Base-by-base conservation (phyloP, 2,797 vertebrate genomes). In the Bufotes viridis region DNA sequence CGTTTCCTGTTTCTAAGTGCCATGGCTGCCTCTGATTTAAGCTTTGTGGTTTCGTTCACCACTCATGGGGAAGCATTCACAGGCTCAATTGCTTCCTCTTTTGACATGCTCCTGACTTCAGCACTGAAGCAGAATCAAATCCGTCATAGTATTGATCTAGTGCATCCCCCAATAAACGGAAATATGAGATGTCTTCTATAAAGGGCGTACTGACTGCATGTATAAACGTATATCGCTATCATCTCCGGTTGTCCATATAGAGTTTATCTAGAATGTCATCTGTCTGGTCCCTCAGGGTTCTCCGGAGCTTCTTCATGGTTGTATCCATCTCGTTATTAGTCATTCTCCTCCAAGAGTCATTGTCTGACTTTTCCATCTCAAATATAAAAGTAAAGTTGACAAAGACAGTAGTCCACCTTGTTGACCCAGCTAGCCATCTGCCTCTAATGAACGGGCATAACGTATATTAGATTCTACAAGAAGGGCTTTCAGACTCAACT, bases 1-100 rank as follows among this genome's bases (percentile, higher is more conserved):
- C 90, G 91, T 93, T 94, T 95, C 93, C 93, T 91, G 91, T 93
- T 91, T 93, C 91, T 91, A 90, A 95, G 91, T 90, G 92, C 91
- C 92, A 89, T 91, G 92, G 90, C 92, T 93, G 93, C 92, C 93
- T 93, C 90, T 91, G 92, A 91, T 93, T 78, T 91, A 92, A 91
- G 91, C 91, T 92, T 91, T 93, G 93, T 86, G 91, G 93, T 93
- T 92, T 93, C 92, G 92, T 94, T 93, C 92, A 94, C 92, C 87
- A 90, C 90, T 92, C 91, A 91, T 88, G 90, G 92, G 93, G 93
- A 93, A 92, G 91, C 88, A 89, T 92, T 92, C 90, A 93, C 89
- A 87, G 90, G 90, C 92, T 91, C 91, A 93, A 90, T 91, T 94
- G 92, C 92, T 93, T 94, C 92, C 94, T 91, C 81, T 86, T 89